A percentile compares a stretch with the other conserved stretches of the same genome.
Evolutionary conservation across 2,113 vertebrate genomes (phyloP).

Genomic region (Ciconia maguari): DNA sequence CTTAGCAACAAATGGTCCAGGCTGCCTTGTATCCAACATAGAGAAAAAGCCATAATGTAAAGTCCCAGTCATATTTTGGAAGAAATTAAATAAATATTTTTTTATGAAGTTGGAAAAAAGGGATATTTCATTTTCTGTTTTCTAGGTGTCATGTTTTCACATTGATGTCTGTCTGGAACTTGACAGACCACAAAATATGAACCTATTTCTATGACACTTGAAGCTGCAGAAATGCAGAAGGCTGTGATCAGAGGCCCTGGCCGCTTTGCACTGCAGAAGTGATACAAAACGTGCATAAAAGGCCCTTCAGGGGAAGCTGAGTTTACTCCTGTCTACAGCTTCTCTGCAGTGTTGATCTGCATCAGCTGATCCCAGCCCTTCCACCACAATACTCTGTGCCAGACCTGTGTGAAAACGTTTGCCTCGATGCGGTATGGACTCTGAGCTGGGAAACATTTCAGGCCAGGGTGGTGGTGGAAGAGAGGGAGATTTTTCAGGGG

Average conservation of each 20-base stretch:
- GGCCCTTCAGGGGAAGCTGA: neutral
- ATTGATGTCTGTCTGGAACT: neutral
- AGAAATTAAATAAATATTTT: neutral
- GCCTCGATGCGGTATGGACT: accelerated
- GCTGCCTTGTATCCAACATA: neutral
- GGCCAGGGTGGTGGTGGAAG: neutral
- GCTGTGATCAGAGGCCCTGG: neutral
- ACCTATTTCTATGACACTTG: neutral
- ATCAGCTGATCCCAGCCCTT: neutral
- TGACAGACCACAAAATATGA: neutral
- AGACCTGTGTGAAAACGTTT: neutral
- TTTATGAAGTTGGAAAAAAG: neutral
- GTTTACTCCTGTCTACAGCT: neutral
- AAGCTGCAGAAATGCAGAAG: neutral
- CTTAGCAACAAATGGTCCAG: neutral
- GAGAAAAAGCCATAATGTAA: neutral
- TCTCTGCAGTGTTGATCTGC: neutral
- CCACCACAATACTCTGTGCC: neutral
- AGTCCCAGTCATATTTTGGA: neutral
- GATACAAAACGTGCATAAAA: neutral
- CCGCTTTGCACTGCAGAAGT: neutral
- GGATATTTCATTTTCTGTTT: neutral
- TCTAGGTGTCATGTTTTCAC: neutral
- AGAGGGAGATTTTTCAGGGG: neutral
- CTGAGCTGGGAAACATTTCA: neutral